Base-by-base conservation (phyloP, 2,113 vertebrate genomes). In the Pelvicachromis taeniatus region DNA sequence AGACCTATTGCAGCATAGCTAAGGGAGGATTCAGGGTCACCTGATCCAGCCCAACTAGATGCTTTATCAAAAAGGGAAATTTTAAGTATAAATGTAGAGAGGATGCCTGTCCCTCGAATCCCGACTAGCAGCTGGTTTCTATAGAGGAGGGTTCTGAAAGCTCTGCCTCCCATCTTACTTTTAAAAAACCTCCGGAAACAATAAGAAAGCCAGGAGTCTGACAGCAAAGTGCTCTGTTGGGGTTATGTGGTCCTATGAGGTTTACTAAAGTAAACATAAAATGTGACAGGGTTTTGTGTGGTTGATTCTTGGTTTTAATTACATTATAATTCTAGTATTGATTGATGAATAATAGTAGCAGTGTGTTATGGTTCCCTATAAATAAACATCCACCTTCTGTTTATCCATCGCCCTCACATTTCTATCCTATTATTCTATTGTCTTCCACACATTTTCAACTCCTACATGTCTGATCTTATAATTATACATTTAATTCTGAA, bases 251-350 rank as follows among this genome's bases (percentile, higher is more conserved):
- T 23, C 0, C 53, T 54, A 21, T 12, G 53, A 54, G n/a, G 0
- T 23, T 54, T 54, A 12, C 53, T 54, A 12, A 23, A 54, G 10
- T 23, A 23, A 54, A 54, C 5, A 54, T 54, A 54, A 54, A 54
- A 54, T 0, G 0, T 54, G 2, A 12, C 53, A 7, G 2, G n/a
- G 53, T 4, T 29, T 29, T 29, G 29, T 29, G 29, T 29, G 4
- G 29, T 29, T 29, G 38, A 11, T 11, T 40, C 38, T 4, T 40
- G 38, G 11, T 10, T 40, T 38, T 40, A 10, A 40, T 40, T 11
- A 10, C 38, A 40, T 40, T 10, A 40, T 4, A 40, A 40, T 11
- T 40, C 38, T 11, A 40, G 38, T 40, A 40, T 4, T 40, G 38
- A 40, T 9, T 38, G 35, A 38, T 38, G 9, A 38, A 38, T 38